phyloP scores from a whole-genome alignment of 2,888 invertebrate species.

The Platycnemis pennipes region DNA sequence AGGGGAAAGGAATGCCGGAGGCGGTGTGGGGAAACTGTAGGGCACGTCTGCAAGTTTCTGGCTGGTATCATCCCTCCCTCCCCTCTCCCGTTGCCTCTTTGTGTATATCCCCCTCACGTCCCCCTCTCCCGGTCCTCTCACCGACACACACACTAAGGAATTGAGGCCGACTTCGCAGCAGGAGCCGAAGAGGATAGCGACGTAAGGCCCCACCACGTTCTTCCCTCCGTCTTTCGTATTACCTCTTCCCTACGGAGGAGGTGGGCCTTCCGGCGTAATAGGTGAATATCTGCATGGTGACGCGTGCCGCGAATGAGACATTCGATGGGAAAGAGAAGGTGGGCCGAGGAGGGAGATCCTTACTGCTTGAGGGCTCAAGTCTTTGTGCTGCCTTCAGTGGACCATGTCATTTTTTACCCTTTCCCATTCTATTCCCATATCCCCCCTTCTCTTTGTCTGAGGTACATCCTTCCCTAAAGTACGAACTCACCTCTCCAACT shows the following conservation, averaged over 20 bases:
- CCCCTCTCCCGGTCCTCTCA: not conserved
- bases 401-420: slow-evolving; percentile 48
- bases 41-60: slow-evolving; percentile 46
- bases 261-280: slow-evolving; percentile 42
- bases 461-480: not conserved
- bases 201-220: not conserved
- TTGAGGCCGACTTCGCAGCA: not conserved
- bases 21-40: not conserved
- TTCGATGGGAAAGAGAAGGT: slow-evolving; percentile 22
- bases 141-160: too few relatives aligned
- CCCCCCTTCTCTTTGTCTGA: not conserved
- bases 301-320: slow-evolving; percentile 47
- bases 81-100: not conserved
- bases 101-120: not conserved
- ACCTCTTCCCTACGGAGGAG: slow-evolving; percentile 10
- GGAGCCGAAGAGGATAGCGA: not conserved
- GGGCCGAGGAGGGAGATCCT: slow-evolving; percentile 2
- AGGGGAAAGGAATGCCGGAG: not conserved
- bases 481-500: too few relatives aligned
- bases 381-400: not conserved
- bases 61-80: not conserved
- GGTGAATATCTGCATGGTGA: slow-evolving; percentile 53
- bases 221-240: not conserved
- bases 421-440: not conserved
- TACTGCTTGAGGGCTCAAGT: not conserved